Evolutionary conservation across 2,888 invertebrate genomes (phyloP).

Genomic region (Heliconius ethilla): DNA sequence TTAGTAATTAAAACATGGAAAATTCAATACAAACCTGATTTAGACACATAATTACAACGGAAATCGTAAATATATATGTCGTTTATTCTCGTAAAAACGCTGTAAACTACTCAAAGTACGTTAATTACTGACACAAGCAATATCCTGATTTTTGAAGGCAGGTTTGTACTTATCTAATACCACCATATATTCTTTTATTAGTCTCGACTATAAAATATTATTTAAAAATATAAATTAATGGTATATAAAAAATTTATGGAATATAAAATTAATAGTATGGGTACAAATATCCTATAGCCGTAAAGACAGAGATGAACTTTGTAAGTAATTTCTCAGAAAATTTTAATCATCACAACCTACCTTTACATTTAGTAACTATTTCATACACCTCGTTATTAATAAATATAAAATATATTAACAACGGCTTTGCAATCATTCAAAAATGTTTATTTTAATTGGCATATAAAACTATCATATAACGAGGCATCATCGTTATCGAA

Average conservation of each 20-base stretch:
- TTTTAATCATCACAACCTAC: not conserved
- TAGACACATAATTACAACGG: not conserved
- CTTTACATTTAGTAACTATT: not conserved
- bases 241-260: too few relatives aligned
- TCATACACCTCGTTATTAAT: constrained; percentile 5
- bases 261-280: not conserved
- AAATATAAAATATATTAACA: constrained; percentile 1
- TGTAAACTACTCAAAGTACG: not conserved
- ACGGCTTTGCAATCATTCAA: constrained; percentile 1
- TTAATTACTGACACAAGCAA: not conserved
- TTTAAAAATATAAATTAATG: not conserved
- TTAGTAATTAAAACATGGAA: not conserved
- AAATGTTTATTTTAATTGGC: constrained; percentile 20
- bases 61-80: not conserved
- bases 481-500: constrained; percentile 7
- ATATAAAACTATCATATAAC: constrained; percentile 17
- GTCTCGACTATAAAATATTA: not conserved
- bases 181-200: too few relatives aligned
- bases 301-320: not conserved
- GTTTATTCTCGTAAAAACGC: not conserved
- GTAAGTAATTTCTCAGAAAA: not conserved
- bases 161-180: not conserved
- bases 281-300: not conserved
- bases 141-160: not conserved
- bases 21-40: not conserved